A percentile compares a stretch with the other conserved stretches of the same genome.
Conservation (phyloP, 2,797 vertebrate genomes). For the Dendrocincla tyrannina region DNA sequence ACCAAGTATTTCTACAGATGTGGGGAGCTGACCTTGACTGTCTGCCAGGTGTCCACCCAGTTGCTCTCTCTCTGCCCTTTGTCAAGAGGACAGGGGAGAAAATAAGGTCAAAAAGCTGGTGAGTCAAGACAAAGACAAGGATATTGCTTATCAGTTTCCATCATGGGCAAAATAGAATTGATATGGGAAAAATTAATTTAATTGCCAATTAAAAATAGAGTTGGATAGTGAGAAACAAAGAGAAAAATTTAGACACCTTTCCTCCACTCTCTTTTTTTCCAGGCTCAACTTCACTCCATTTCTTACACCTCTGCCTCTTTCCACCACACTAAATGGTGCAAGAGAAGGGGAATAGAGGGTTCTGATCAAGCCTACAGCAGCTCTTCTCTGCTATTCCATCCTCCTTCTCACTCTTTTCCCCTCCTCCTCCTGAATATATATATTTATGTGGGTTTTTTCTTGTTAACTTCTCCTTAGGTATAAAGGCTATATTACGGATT, state of each 20-base stretch:
- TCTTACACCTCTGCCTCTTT: background rate
- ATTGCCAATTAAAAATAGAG: background rate
- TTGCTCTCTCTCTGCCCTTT: background rate
- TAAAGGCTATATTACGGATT: slow-evolving; percentile 82
- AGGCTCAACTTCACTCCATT: background rate
- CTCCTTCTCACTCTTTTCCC: background rate
- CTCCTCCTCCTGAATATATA: background rate
- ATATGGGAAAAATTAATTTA: background rate
- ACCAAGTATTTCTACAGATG: background rate
- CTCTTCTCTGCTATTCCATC: background rate
- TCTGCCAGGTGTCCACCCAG: background rate
- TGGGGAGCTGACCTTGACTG: background rate
- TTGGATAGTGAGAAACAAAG: background rate
- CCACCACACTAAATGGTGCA: rapidly evolving
- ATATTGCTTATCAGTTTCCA: background rate
- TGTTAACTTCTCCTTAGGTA: slow-evolving; percentile 74
- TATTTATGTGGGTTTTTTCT: background rate
- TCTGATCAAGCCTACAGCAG: background rate
- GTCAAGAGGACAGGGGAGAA: background rate
- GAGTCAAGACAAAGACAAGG: background rate
- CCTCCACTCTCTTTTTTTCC: background rate
- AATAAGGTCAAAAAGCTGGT: background rate
- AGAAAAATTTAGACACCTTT: background rate
- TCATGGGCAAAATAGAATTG: background rate
- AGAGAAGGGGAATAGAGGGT: rapidly evolving